These are phyloP conservation scores for Antennarius maculatus DNA, from an alignment of 2,797 vertebrate species.

Conservation along the genomic window DNA sequence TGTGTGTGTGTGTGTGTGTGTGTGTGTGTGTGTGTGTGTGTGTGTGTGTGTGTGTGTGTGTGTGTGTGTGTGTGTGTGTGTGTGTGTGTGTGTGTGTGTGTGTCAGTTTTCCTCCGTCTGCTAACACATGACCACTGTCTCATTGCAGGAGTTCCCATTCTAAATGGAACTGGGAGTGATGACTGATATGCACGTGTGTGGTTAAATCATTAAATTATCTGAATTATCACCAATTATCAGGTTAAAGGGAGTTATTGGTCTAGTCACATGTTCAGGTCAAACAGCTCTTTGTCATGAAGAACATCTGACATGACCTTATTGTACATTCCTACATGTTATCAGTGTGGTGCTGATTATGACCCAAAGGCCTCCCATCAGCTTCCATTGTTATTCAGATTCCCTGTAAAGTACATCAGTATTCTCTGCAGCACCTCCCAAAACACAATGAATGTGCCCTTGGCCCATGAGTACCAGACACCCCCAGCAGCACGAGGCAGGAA, in stretches of 20 bases:
- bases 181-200: too few species aligned
- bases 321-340: constrained; percentile 2
- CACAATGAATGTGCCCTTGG: constrained; percentile 58
- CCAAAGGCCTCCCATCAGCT: constrained; percentile 28
- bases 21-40: constrained; percentile 8
- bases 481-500: constrained; percentile 2
- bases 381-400: constrained; percentile 13
- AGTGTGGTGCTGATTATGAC: neutral
- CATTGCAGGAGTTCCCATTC: too few species aligned
- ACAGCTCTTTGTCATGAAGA: too few species aligned
- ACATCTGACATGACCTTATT: constrained; percentile 1
- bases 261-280: too few species aligned
- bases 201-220: too few species aligned
- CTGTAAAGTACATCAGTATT: constrained; percentile 45
- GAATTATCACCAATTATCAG: too few species aligned
- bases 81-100: neutral
- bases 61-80: too few species aligned
- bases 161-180: neutral
- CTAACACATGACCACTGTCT: neutral
- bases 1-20: constrained; percentile 4
- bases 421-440: constrained; percentile 44
- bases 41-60: constrained; percentile 6
- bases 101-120: constrained; percentile 22
- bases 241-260: too few species aligned
- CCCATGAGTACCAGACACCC: neutral